Evolutionary conservation across 1,140 invertebrate genomes (phyloP), one percentile per base, ranked within the genome.

Genomic region (Leptestheria dahalacensis): DNA sequence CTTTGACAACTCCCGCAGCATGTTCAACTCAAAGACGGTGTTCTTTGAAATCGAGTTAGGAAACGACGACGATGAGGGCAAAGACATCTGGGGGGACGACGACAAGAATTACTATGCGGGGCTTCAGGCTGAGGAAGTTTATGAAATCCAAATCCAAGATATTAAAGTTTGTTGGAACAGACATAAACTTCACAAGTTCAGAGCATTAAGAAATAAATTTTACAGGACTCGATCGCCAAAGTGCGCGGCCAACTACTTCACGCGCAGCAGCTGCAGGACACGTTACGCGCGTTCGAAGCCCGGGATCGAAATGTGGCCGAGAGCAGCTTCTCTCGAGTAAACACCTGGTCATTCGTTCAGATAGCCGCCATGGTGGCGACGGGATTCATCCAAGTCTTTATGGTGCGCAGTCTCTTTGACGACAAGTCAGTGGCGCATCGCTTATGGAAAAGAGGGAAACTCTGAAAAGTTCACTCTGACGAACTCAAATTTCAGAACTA

Each of bases 1-100:
- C 67, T 88, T 89, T 67, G 87, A 90, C 67, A 91, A 91, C 67
- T 80, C 76, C 2, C 86, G 86, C 67, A 88, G 85, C 66, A 78
- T 79, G 11, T 86, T 86, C 68, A 84, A 82, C 63, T 72, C 75
- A 10, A 91, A 91, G 71, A 81, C 84, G 23, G 82, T 91, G 1
- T 90, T 85, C 68, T 88, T 91, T 68, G 86, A 88, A 68, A 66
- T 90, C 2, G 74, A 82, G 61, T 76, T 86, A 28, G 81, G 85
- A 60, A 74, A 67, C 58, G 74, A 77, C 47, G 77, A 82, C 28
- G 77, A 77, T 2, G 70, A 69, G 48, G 73, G 75, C 54, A 73
- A 77, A 50, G 61, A 71, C 29, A 26, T 61, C 3, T 55, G 48
- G 59, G 59, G 61, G 29, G 51, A 48, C 15, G 33, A 46, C 33